Conservation (phyloP, 2,113 vertebrate genomes). For the Lophotis ruficrista region DNA sequence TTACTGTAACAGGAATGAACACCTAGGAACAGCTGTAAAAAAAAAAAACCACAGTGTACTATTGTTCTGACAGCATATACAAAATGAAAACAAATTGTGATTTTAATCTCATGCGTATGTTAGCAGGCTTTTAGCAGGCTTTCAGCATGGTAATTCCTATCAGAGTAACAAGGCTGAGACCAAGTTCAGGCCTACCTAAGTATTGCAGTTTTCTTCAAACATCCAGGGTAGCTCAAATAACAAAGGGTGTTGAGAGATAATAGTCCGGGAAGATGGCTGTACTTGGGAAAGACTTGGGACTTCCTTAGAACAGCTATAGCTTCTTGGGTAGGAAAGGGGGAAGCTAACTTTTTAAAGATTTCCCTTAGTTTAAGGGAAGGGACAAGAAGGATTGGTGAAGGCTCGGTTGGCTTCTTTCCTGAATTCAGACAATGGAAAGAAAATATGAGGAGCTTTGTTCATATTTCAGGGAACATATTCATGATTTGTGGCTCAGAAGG, state of each 20-base stretch:
- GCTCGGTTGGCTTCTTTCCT: not conserved
- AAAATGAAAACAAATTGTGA: not conserved
- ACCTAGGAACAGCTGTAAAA: not conserved
- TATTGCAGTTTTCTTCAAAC: not conserved
- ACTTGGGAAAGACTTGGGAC: not conserved
- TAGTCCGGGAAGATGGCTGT: not conserved
- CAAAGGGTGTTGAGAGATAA: not conserved
- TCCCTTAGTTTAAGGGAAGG: not conserved
- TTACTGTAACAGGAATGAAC: not conserved
- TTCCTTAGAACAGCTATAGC: not conserved
- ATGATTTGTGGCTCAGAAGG: not conserved
- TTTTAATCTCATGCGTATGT: not conserved
- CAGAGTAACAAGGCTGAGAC: not conserved
- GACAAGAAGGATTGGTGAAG: not conserved
- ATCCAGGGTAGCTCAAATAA: not conserved
- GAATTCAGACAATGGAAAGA: not conserved
- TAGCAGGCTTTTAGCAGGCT: not conserved
- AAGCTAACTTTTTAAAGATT: not conserved
- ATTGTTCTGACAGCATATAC: not conserved
- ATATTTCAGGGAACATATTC: not conserved
- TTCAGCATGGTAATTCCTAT: not conserved
- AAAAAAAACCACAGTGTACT: no score
- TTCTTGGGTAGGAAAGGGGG: not conserved
- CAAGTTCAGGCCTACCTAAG: not conserved
- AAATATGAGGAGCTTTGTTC: not conserved